phyloP scores from a whole-genome alignment of 1,140 invertebrate species.

The Ostrea edulis region DNA sequence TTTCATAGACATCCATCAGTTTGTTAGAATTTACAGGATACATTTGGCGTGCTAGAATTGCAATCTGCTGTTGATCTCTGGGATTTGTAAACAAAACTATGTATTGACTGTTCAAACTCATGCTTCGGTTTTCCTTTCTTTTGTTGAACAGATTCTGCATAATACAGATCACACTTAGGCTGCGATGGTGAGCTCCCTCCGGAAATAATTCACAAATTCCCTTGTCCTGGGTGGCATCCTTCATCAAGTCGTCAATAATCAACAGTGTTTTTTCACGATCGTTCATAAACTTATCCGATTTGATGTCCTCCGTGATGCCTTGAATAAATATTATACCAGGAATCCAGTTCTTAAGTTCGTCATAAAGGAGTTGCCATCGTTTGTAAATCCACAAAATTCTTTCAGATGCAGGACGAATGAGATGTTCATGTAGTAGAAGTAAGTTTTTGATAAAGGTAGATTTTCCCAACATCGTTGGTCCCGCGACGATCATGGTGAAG shows the following conservation, averaged over 20 bases:
- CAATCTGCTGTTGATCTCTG: conserved; percentile 34
- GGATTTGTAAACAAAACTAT: conserved; percentile 59
- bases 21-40: conserved; percentile 30
- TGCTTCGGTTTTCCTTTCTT: no score
- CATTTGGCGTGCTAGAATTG: no score
- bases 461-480: no score
- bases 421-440: no score
- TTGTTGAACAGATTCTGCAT: no score
- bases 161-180: background rate
- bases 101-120: conserved; percentile 49
- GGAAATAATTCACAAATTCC: background rate
- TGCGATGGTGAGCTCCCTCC: no score
- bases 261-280: background rate
- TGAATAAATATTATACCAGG: no score
- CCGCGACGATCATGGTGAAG: no score
- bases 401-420: no score
- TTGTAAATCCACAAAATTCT: no score
- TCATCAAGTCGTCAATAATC: conserved; percentile 57
- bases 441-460: no score
- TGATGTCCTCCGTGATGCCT: background rate
- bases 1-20: background rate
- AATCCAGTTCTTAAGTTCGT: background rate
- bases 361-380: conserved; percentile 29
- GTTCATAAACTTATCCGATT: background rate
- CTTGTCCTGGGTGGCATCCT: conserved; percentile 39